phyloP scores from a whole-genome alignment of 30 jellyfish, hydroid and myxozoan genomes.

The Chironex yamaguchii region DNA sequence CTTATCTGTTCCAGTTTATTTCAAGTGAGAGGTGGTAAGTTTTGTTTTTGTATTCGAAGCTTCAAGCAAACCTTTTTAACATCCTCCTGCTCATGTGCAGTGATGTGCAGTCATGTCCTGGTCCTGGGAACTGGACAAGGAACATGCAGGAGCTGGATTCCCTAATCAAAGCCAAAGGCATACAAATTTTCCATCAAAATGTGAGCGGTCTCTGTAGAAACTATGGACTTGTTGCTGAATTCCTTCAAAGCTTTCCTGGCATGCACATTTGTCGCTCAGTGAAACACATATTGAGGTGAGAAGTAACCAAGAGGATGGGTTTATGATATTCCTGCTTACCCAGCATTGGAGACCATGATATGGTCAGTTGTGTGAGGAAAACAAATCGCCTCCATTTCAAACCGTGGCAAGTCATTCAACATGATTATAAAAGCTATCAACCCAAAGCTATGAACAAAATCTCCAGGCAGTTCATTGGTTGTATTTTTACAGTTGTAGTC shows the following conservation, averaged over 20 bases:
- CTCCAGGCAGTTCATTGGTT: conserved; percentile 38
- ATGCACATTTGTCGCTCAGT: conserved; percentile 23
- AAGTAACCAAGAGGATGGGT: conserved; percentile 29
- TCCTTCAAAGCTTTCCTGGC: conserved; percentile 52
- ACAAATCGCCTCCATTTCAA: conserved; percentile 9
- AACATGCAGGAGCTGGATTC: conserved; percentile 6
- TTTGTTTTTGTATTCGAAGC: too few relatives aligned
- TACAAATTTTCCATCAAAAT: conserved; percentile 5
- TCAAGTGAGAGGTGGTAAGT: too few relatives aligned
- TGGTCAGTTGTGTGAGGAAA: conserved; percentile 68
- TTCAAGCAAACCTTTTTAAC: too few relatives aligned
- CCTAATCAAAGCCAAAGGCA: conserved; percentile 29
- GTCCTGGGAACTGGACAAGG: too few relatives aligned
- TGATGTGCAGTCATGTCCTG: too few relatives aligned
- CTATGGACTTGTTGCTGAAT: conserved; percentile 22
- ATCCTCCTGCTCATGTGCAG: too few relatives aligned
- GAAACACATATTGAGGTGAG: conserved; percentile 55
- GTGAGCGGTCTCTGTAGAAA: conserved; percentile 17
- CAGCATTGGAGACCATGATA: conserved; percentile 47
- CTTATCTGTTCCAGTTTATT: too few relatives aligned
- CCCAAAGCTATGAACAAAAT: conserved; percentile 26
- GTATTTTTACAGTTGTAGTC: conserved; percentile 22
- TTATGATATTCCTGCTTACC: conserved; percentile 21
- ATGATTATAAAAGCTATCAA: conserved; percentile 6
- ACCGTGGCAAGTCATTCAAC: conserved; percentile 15